Evolutionary conservation across 2,113 vertebrate genomes (phyloP), one percentile per base, ranked within the genome.

Genomic region (Lophotis ruficrista): DNA sequence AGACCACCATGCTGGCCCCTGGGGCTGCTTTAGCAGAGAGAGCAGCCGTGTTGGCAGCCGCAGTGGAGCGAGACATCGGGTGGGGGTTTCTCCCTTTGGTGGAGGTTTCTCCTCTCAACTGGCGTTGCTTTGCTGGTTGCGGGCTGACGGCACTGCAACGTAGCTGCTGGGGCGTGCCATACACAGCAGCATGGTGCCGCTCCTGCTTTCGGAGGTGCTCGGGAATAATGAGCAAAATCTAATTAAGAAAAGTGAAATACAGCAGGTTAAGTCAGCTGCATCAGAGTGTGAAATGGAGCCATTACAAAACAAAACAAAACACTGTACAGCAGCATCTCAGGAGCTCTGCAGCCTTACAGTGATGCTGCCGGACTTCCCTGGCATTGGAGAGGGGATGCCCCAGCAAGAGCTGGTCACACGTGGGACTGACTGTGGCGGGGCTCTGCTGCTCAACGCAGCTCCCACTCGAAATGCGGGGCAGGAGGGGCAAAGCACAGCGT

Each of bases 161-260:
- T 10, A 8, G 37, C 43, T 41, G 43, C 61, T 18, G 51, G 50
- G 66, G 35, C 3, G 4, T 17, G 50, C 48, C 5, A 30, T 23
- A 30, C 16, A 4, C 3, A 12, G 70, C 30, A 14, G 20, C 10
- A 28, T 31, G 13, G 60, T 5, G 51, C 47, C 1, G 1, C 88
- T 84, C 27, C 2, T 2, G 57, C 89, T 87, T 92, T 91, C 2
- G 2, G 76, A 89, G 37, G 35, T 38, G 83, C 91, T 76, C 1
- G 0, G 80, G 35, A 91, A 69, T 82, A 94, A 92, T 11, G 23
- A 89, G 73, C 45, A 57, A 87, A 96, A 84, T 79, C 89, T 93
- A 89, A 87, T 94, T 92, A 89, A 84, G 89, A 76, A 84, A 83
- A 95, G 77, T 87, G 77, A 91, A 92, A 84, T 92, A 93, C 80